Percentiles rank a stretch among this genome's conserved stretches.
Conservation (phyloP, 2,888 invertebrate genomes). For the Drosophila austrosaltans region DNA sequence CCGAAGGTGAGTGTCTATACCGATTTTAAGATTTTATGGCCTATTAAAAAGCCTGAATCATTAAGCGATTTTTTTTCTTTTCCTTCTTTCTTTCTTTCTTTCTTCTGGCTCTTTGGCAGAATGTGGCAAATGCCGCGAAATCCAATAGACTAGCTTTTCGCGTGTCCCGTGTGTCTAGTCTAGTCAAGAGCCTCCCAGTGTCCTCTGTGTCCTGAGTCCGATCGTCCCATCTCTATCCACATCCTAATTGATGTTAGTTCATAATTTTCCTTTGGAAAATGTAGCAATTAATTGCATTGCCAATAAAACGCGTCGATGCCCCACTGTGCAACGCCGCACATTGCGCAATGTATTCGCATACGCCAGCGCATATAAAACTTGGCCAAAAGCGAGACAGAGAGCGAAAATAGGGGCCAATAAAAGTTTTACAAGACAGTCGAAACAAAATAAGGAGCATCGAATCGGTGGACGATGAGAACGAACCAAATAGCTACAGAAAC, state of each 20-base stretch:
- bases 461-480: constrained; percentile 20
- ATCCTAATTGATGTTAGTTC: constrained; percentile 78
- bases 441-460: constrained; percentile 20
- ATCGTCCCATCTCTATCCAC: constrained; percentile 41
- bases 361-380: constrained; percentile 13
- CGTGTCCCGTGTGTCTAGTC: constrained; percentile 19
- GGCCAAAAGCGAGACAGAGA: constrained; percentile 4
- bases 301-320: constrained; percentile 75
- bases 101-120: background rate
- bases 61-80: constrained; percentile 57
- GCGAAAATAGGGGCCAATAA: constrained; percentile 63
- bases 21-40: constrained; percentile 76
- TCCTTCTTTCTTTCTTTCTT: constrained; percentile 19
- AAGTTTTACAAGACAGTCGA: constrained; percentile 70
- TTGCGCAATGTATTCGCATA: constrained; percentile 69
- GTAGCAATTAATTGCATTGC: constrained; percentile 76
- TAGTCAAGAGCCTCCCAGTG: background rate
- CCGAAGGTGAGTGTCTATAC: constrained; percentile 61
- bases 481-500: background rate
- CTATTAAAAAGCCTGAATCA: constrained; percentile 77
- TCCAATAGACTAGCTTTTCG: background rate
- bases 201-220: background rate
- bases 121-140: background rate
- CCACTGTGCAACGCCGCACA: constrained; percentile 74
- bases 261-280: constrained; percentile 78